phyloP scores from a whole-genome alignment of 2,888 invertebrate species.

The Cheilosia vernalis region DNA sequence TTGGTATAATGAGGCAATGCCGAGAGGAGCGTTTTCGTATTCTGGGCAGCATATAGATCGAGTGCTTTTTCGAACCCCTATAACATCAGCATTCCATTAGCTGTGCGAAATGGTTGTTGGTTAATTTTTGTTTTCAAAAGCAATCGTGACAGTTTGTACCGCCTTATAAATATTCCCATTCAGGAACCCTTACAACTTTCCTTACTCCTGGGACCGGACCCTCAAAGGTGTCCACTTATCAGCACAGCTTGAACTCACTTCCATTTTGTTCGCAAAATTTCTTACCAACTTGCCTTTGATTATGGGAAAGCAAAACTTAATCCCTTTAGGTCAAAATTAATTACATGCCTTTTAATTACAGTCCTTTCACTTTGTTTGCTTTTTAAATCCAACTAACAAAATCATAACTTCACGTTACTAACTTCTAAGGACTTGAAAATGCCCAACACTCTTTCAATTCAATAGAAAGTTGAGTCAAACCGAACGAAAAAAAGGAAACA shows the following conservation, averaged over 20 bases:
- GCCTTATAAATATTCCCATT: background rate
- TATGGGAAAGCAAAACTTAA: background rate
- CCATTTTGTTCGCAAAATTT: background rate
- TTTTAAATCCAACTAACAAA: background rate
- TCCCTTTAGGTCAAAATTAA: conserved; percentile 9
- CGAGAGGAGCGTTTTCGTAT: too few relatives aligned
- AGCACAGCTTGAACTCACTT: background rate
- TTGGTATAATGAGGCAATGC: background rate
- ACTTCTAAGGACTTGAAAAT: conserved; percentile 12
- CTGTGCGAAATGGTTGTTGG: too few relatives aligned
- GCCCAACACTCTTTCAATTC: background rate
- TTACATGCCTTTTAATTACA: background rate
- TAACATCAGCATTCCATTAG: too few relatives aligned
- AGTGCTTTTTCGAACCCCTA: too few relatives aligned
- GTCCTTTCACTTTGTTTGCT: background rate
- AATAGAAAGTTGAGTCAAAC: background rate
- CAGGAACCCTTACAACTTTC: background rate
- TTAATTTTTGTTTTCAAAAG: too few relatives aligned
- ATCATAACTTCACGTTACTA: conserved; percentile 11
- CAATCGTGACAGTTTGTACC: too few relatives aligned
- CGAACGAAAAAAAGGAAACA: background rate
- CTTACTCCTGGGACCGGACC: background rate
- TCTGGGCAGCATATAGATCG: too few relatives aligned
- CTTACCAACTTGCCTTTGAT: background rate
- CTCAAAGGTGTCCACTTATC: too few relatives aligned